Conservation (phyloP, 2,113 vertebrate genomes). For the Rhinopomastus cyanomelas region DNA sequence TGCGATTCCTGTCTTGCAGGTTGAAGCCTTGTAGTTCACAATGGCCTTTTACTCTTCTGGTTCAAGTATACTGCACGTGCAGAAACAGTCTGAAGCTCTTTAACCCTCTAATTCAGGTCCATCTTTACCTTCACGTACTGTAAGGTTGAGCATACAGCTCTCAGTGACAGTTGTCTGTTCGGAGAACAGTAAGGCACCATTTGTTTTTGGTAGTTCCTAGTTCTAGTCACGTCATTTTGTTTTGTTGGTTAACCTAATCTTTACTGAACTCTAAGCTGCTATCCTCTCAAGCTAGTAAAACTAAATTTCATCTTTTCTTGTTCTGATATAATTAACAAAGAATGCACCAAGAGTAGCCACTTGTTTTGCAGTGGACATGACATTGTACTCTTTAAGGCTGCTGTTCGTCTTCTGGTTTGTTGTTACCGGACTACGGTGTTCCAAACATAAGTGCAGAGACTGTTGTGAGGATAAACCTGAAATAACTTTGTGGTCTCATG, state of each 20-base stretch:
- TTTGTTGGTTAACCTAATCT: neutral
- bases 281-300: neutral
- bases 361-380: neutral
- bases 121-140: neutral
- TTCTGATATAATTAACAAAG: conserved; percentile 2
- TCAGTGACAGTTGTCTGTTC: neutral
- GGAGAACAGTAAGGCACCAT: neutral
- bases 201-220: neutral
- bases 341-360: neutral
- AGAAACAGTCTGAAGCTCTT: neutral
- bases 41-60: neutral
- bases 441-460: conserved; percentile 20
- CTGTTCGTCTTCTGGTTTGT: conserved; percentile 29
- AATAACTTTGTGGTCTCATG: neutral
- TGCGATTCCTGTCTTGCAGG: neutral
- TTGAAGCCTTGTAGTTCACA: neutral
- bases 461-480: conserved; percentile 12
- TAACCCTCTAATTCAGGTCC: neutral
- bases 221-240: neutral
- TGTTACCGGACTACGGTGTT: conserved; percentile 19
- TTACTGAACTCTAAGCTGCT: neutral
- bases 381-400: neutral
- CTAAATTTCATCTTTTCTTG: neutral
- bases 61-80: neutral
- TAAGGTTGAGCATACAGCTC: neutral